phyloP scores from a whole-genome alignment of 2,888 invertebrate genomes.

The Trachelus troglodyta region DNA sequence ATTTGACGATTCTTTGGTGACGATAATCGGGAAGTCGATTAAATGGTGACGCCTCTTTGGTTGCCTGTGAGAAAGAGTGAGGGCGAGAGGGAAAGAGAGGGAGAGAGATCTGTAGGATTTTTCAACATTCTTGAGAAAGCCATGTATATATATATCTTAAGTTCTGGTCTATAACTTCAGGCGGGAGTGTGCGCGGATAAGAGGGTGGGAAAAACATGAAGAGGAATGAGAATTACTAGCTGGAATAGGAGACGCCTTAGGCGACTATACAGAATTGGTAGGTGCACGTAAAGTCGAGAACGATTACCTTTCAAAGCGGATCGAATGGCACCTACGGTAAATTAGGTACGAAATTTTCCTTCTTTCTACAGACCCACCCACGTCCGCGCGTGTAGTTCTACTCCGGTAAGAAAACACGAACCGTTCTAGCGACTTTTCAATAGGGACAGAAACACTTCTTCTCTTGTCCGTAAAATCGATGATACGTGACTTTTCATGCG shows the following conservation, averaged over 20 bases:
- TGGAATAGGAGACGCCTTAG: background rate
- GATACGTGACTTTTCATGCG: constrained; percentile 44
- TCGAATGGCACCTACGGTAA: background rate
- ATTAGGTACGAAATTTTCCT: background rate
- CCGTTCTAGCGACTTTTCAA: background rate
- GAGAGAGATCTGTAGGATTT: background rate
- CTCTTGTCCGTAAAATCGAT: constrained; percentile 44
- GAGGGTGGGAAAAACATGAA: background rate
- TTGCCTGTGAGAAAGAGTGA: background rate
- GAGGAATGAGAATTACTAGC: background rate
- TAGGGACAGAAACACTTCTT: constrained; percentile 37
- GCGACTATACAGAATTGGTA: background rate
- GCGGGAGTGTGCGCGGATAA: background rate
- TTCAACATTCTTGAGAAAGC: background rate
- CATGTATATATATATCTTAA: background rate
- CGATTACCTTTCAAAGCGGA: background rate
- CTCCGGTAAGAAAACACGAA: background rate
- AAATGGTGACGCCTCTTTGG: background rate
- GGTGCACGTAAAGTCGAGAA: background rate
- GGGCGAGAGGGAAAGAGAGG: no score
- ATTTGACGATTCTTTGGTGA: background rate
- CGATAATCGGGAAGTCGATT: background rate
- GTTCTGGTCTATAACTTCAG: background rate
- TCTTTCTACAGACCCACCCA: background rate
- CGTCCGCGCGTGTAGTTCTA: background rate